These are phyloP conservation scores for Agriopis marginaria DNA, from an alignment of 2,888 invertebrate genomes.

Conservation along the genomic window DNA sequence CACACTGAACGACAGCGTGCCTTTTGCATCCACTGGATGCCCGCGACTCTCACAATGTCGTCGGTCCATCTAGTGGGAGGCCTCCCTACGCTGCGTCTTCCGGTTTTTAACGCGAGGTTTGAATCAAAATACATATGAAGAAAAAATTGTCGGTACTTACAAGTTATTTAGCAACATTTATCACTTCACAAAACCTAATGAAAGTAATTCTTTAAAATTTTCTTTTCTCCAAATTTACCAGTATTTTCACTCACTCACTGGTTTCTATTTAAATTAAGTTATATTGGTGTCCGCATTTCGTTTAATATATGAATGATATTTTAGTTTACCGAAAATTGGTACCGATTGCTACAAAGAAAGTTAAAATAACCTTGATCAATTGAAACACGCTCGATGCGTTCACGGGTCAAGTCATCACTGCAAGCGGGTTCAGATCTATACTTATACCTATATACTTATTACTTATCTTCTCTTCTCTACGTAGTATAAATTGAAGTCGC, in stretches of 20 bases:
- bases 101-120: too few relatives aligned
- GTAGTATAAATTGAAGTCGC: too few relatives aligned
- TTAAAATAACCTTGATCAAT: conserved; percentile 3
- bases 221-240: conserved; percentile 1
- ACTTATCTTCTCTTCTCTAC: too few relatives aligned
- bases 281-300: conserved; percentile 25
- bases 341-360: conserved; percentile 43
- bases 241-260: neutral
- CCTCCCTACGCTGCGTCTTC: too few relatives aligned
- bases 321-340: neutral
- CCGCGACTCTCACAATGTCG: too few relatives aligned
- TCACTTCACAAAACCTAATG: conserved; percentile 22
- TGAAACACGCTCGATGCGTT: conserved; percentile 54
- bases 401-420: conserved; percentile 56
- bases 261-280: neutral
- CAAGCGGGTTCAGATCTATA: conserved; percentile 60
- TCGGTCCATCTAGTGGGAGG: too few relatives aligned
- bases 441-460: too few relatives aligned
- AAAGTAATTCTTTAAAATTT: conserved; percentile 8
- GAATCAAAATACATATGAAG: too few relatives aligned
- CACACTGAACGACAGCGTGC: too few relatives aligned
- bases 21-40: too few relatives aligned
- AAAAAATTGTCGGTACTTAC: conserved; percentile 26
- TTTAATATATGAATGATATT: conserved; percentile 41
- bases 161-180: conserved; percentile 20